phyloP scores from a whole-genome alignment of 1,140 invertebrate genomes.

The Lepidurus apus region DNA sequence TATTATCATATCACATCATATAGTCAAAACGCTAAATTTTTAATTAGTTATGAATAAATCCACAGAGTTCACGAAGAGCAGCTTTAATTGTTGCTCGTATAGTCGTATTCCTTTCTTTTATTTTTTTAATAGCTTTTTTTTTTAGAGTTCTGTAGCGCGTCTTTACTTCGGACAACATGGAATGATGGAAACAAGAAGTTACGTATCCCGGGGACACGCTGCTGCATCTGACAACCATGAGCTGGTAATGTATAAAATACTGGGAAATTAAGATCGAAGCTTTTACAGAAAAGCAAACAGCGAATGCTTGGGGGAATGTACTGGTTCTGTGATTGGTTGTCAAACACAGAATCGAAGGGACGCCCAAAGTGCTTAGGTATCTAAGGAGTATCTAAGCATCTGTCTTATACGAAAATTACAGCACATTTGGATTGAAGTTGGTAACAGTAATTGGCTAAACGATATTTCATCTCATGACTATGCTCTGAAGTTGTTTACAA shows the following conservation, averaged over 20 bases:
- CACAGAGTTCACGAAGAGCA: background rate
- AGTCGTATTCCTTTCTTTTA: too few relatives aligned
- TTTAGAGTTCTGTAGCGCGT: background rate
- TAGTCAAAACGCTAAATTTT: background rate
- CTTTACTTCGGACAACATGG: background rate
- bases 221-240: conserved; percentile 17
- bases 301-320: too few relatives aligned
- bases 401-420: too few relatives aligned
- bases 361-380: too few relatives aligned
- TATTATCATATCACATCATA: too few relatives aligned
- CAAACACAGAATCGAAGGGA: too few relatives aligned
- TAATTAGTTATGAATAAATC: background rate
- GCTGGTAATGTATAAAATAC: background rate
- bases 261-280: background rate
- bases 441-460: too few relatives aligned
- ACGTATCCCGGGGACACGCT: background rate
- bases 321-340: too few relatives aligned
- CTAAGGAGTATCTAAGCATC: too few relatives aligned
- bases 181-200: background rate
- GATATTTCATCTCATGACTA: too few relatives aligned
- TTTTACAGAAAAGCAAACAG: background rate
- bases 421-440: too few relatives aligned
- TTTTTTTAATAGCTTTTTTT: background rate
- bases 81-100: background rate
- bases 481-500: too few relatives aligned